Evolutionary conservation across 2,888 invertebrate genomes (phyloP), one percentile per base, ranked within the genome.

Genomic region (Heliconius ethilla): DNA sequence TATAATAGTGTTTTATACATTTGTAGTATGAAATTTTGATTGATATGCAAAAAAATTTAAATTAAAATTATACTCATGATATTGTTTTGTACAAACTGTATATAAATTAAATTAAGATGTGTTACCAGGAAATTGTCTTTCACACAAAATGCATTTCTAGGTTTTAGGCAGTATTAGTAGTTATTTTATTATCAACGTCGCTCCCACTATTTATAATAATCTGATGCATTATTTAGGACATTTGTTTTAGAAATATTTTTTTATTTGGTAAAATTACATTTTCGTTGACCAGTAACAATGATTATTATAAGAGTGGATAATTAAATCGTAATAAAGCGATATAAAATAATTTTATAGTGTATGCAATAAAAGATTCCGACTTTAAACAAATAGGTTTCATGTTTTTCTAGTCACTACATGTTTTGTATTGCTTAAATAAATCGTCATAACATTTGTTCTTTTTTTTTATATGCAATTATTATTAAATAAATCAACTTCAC

Each of bases 361-460:
- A 82, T 80, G 79, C 78, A 79, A 80, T 81, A 75, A 77, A 79
- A 70, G 69, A 73, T 77, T 78, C 63, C 70, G 76, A 72, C n/a
- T 77, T 78, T 69, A 70, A 77, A 76, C 75, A 66, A 78, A 59
- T 72, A 72, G 70, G 55, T 55, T 72, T 78, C 76, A 78, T 80
- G 87, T 89, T 92, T 92, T 89, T 94, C 94, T 94, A 94, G 94
- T 94, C 94, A 94, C 89, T 89, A 91, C 90, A 90, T 84, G 79
- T 82, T 81, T 91, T 92, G 87, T 93, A 93, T 91, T 88, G 92
- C 93, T 92, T 91, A 88, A 94, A 91, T 93, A 93, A 94, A 93
- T 91, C 89, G 90, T 89, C 82, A 86, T 87, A 85, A 84, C 83
- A 87, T 84, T 76, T 72, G 75, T 79, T 80, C 74, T 78, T 77